Base-by-base conservation (phyloP, 2,888 invertebrate species). In the Amorpha juglandis region DNA sequence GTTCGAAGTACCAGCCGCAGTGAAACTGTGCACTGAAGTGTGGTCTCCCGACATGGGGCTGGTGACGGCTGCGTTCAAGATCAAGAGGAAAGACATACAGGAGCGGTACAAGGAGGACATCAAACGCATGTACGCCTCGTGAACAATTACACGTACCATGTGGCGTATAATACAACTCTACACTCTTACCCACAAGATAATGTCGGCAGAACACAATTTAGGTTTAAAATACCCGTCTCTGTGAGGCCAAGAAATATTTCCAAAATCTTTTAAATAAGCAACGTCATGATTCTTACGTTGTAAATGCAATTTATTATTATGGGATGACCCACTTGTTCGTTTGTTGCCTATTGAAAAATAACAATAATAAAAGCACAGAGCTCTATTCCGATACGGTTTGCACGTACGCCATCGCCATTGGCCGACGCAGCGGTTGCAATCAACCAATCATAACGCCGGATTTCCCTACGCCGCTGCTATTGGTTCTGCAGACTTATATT, bases 31-130 rank as follows among this genome's bases (percentile, higher is more conserved):
- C 86, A 95, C 96, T 64, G 99, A 99, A 81, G 96, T 97, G 69
- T 99, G 99, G 99, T 98, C 98, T 0, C 99, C 99, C 0, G 99
- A 99, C 85, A 97, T 97, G 95, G 99, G 99, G 67, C 95, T 99
- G 62, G 98, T 99, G 11, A 99, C 99, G 45, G 99, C 99, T 74
- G 99, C 99, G 65, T 98, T 99, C 94, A 99, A 99, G 94, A 94
- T 99, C 86, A 99, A 99, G 91, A 95, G 99, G 81, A 98, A 98
- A 95, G 98, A 98, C 88, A 98, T 99, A 78, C 98, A 99, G 91
- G 97, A 98, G 74, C 95, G 96, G 78, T 99, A 98, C 94, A 96
- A 98, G 90, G 96, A 96, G 75, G 98, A 98, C 92, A 98, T 99
- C 82, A 97, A 97, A 87, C 95, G 97, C 77, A 98, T 99, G 97